Base-by-base conservation (phyloP, 2,113 vertebrate species). In the Pachyramphus minor region DNA sequence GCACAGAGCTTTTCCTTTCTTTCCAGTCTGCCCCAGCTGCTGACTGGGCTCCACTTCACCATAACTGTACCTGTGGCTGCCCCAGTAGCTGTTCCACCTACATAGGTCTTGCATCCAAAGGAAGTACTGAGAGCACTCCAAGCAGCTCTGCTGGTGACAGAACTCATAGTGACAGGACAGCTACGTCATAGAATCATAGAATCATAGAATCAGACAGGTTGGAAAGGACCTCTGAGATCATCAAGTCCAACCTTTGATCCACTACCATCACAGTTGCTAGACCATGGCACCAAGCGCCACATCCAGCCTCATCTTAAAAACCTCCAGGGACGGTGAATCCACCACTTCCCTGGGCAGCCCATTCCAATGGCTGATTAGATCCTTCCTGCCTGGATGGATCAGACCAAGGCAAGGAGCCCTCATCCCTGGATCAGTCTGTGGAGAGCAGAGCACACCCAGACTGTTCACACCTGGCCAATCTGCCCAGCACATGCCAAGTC, bases 101-200 rank as follows among this genome's bases (percentile, higher is more conserved):
- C 56, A 5, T 0, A 0, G 30, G 5, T 20, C 66, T 47, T 1
- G 0, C 23, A 11, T 1, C 10, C 63, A 14, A 21, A n/a, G 33
- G 23, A 31, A 39, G 22, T 1, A 0, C 31, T 56, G 63, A 4
- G 27, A 25, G 16, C 1, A 0, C 47, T 42, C 25, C 10, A 6
- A 2, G 37, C 24, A 3, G 47, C 4, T 50, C 47, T 87, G 44
- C 39, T n/a, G 39, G 6, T 11, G 12, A 50, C n/a, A n/a, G 35
- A 47, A 39, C 15, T 35, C 0, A 0, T 7, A 22, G 35, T 7
- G 41, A 4, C 33, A 13, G 18, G 30, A 33, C 8, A 44, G 21
- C 31, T 44, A 6, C 4, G n/a, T n/a, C n/a, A n/a, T n/a, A n/a
- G n/a, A n/a, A n/a, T n/a, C n/a, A n/a, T n/a, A n/a, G n/a, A n/a